Base-by-base conservation (phyloP, 2,797 vertebrate genomes). In the Sebastes trivittatus region DNA sequence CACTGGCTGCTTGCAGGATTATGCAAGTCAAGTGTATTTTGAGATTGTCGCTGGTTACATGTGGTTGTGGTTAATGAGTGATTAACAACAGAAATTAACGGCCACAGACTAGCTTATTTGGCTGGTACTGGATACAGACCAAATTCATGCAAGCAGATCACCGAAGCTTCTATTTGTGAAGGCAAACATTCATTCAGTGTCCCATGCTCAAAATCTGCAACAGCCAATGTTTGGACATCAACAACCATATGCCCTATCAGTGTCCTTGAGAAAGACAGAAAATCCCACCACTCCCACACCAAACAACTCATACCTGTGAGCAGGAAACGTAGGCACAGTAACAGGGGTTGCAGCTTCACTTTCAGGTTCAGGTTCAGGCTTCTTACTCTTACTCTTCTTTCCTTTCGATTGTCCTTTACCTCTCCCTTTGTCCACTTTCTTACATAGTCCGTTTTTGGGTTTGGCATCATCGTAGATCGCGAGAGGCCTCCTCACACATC, bases 401-500 rank as follows among this genome's bases (percentile, higher is more conserved):
- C 97, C 94, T 90, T 97, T 98, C 14, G 95, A 96, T 2, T 95
- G 91, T 30, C 95, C 93, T 88, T 96, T 96, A 76, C 93, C 59
- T 55, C 71, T 92, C 87, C 92, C 95, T 76, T 96, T 95, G 61
- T 95, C 94, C 32, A 88, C 93, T 61, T 95, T 97, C 69, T 95
- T 96, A 94, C 96, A 98, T 36, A 98, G 91, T 62, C 97, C 97
- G 0, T 99, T 98, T 95, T 96, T 97, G 63, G 95, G 93, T 88
- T 97, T 97, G 58, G 92, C 87, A 14, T 97, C 96, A 77, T 97
- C 97, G 7, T 99, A 99, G 93, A 99, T 97, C 75, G 96, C 95
- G 18, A 99, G 94, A 1, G 98, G 97, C 88, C 97, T 96, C 81
- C 97, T 95, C 8, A 96, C 94, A 20, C 97, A 98, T 52, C 98